phyloP scores from a whole-genome alignment of 2,113 vertebrate species.

The Rana temporaria region DNA sequence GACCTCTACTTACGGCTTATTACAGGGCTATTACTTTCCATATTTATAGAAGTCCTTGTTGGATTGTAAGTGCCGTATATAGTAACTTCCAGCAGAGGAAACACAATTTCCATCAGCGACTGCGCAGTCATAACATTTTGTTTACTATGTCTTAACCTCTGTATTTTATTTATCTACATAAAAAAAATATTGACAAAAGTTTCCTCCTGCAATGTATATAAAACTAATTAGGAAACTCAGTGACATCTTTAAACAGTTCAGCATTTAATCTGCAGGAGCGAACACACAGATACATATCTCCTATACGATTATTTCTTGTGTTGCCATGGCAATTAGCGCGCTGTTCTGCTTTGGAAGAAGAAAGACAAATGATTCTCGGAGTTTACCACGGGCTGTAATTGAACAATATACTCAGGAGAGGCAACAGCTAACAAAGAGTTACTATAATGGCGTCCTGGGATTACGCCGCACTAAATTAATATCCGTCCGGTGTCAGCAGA shows the following conservation, averaged over 20 bases:
- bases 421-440: conserved; percentile 34
- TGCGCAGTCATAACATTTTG: too few species aligned
- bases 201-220: too few species aligned
- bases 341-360: not conserved
- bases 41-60: too few species aligned
- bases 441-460: conserved; percentile 35
- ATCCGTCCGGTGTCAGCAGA: conserved; percentile 50
- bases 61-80: too few species aligned
- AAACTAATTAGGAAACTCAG: not conserved
- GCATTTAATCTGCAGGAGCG: not conserved
- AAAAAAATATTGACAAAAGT: too few species aligned
- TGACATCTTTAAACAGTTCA: not conserved
- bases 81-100: too few species aligned
- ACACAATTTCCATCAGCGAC: too few species aligned
- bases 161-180: too few species aligned
- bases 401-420: conserved; percentile 40
- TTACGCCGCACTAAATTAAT: conserved; percentile 49
- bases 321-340: conserved; percentile 21
- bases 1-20: too few species aligned
- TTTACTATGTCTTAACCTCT: too few species aligned
- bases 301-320: not conserved
- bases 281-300: not conserved
- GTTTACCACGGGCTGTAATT: conserved; percentile 35
- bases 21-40: too few species aligned
- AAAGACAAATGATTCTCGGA: conserved; percentile 26